phyloP scores from a whole-genome alignment of 2,888 invertebrate species.

The Ectropis crepuscularia region DNA sequence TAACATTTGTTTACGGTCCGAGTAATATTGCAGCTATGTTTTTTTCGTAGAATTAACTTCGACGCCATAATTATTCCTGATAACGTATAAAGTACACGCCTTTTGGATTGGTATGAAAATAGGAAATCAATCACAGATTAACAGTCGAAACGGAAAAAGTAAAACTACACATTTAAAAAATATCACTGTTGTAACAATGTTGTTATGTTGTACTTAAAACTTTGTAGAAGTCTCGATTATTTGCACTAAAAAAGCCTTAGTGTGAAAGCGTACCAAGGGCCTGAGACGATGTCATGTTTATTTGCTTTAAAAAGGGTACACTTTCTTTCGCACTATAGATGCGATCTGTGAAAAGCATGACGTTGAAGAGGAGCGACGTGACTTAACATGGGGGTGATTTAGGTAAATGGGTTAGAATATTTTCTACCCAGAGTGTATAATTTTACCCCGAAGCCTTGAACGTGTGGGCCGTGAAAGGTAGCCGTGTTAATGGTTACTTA shows the following conservation, averaged over 20 bases:
- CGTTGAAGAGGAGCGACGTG: slow-evolving; percentile 66
- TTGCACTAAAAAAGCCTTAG: slow-evolving; percentile 3
- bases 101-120: too few relatives aligned
- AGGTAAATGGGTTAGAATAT: slow-evolving; percentile 63
- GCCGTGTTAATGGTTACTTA: slow-evolving; percentile 12
- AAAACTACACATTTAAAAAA: too few relatives aligned
- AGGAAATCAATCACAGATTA: too few relatives aligned
- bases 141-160: too few relatives aligned
- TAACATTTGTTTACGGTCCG: too few relatives aligned
- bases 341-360: slow-evolving; percentile 60
- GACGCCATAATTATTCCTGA: too few relatives aligned
- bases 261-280: slow-evolving; percentile 28
- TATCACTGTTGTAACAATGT: too few relatives aligned
- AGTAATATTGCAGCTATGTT: too few relatives aligned
- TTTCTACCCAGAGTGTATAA: slow-evolving; percentile 44
- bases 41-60: too few relatives aligned
- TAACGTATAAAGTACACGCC: too few relatives aligned
- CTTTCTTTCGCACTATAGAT: slow-evolving; percentile 65
- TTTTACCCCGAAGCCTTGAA: slow-evolving; percentile 36
- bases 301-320: slow-evolving; percentile 75
- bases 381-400: slow-evolving; percentile 64
- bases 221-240: not conserved
- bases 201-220: too few relatives aligned
- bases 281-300: slow-evolving; percentile 77
- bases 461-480: slow-evolving; percentile 20